Evolutionary conservation across 1,140 invertebrate genomes (phyloP).

Genomic region (Anoplolepis gracilipes): DNA sequence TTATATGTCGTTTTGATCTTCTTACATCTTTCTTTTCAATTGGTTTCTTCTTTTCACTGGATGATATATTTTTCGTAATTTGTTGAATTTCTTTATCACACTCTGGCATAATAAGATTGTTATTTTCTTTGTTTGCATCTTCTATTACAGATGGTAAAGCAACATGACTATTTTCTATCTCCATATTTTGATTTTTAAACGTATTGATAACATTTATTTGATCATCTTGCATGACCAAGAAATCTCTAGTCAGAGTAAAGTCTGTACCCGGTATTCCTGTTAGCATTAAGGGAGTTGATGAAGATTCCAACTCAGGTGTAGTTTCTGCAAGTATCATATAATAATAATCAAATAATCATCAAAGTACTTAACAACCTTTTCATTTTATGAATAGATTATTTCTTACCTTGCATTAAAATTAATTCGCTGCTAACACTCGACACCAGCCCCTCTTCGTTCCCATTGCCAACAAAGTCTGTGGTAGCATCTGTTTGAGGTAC

Average conservation of each 20-base stretch:
- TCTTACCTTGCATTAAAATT: constrained; percentile 83
- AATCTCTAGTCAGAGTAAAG: constrained; percentile 82
- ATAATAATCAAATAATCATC: not conserved
- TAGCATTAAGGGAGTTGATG: constrained; percentile 81
- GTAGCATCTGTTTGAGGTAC: constrained; percentile 75
- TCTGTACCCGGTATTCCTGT: constrained; percentile 81
- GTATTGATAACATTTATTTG: constrained; percentile 82
- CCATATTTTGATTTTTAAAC: constrained; percentile 78
- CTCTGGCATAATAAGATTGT: constrained; percentile 22
- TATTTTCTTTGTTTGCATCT: constrained; percentile 74
- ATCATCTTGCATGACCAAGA: constrained; percentile 84
- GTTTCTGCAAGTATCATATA: constrained; percentile 71
- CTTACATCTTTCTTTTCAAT: constrained; percentile 66
- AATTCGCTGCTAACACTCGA: constrained; percentile 82
- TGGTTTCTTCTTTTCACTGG: constrained; percentile 47
- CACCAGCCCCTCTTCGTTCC: constrained; percentile 78
- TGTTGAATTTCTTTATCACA: constrained; percentile 54
- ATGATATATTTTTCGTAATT: constrained; percentile 25
- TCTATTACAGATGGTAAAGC: constrained; percentile 67
- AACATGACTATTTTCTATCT: constrained; percentile 73
- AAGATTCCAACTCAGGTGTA: constrained; percentile 79
- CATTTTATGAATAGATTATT: constrained; percentile 10
- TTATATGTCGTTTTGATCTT: constrained; percentile 75
- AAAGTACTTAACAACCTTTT: not conserved
- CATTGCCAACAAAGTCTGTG: constrained; percentile 80